Evolutionary conservation across 64 coral and sea anemone genomes (phyloP), one percentile per base, ranked within the genome.

Genomic region (Exaiptasia diaphana): DNA sequence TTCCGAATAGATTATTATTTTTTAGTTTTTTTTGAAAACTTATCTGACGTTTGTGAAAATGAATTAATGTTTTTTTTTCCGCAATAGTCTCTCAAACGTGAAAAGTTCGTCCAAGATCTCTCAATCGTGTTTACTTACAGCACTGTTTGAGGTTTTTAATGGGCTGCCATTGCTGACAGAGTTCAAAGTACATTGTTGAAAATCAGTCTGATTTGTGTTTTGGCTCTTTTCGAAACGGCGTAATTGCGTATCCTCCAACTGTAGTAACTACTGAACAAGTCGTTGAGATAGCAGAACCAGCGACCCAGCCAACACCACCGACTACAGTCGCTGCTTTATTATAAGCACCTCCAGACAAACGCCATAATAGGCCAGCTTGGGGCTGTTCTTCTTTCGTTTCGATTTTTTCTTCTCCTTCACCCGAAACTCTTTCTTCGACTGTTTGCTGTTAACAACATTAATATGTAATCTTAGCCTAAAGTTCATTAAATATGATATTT

Each of bases 271-370:
- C 91, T 36, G 72, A 70, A 48, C 50, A 85, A 0, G 91, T 95
- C 10, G 86, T 95, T 20, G 91, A 95, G 49, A 95, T 49, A 29
- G 91, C 91, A 22, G 91, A 87, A 15, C 91, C 91, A 21, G 91
- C 86, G 0, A 95, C 42, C 91, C 85, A 95, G 25, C 91, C 86
- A 85, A 95, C 86, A 73, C 91, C 91, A 53, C 91, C 91, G 53
- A 82, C 86, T 1, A 95, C 91, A 41, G 85, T 80, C 0, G 91
- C 86, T 1, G 91, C 91, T 72, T 95, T 95, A 42, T 45, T 90
- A 41, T 89, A 95, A 74, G 90, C 91, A 20, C 86, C 91, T 57
- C 91, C 91, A 41, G 91, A 95, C 52, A 95, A 64, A 50, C 75
- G 81, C 81, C 76, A 95, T 50, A 95, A 74, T 59, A 95, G 61